Base-by-base conservation (phyloP, 2,888 invertebrate species). In the Frankliniella intonsa region DNA sequence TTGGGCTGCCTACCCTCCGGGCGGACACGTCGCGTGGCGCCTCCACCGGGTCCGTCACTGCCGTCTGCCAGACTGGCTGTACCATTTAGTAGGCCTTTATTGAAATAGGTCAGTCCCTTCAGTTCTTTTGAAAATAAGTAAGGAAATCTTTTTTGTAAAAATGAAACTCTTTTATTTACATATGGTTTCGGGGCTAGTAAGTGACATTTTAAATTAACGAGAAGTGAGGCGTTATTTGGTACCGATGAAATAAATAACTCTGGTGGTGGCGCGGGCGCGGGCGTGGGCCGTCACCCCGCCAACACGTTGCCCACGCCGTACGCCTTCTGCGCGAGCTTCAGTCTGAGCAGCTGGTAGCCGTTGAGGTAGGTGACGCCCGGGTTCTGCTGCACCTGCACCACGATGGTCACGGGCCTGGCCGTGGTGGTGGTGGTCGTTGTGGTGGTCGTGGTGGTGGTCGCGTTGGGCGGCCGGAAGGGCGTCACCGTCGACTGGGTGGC, bases 401-500 rank as follows among this genome's bases (percentile, higher is more conserved):
- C 69, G 22, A 76, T 25, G 11, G 69, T 76, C 69, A 25, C 69
- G 22, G 69, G 69, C 69, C 69, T 76, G 69, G 69, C 11, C 69
- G 69, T 76, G 22, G 69, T 69, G n/a, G 69, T 65, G 2, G 65
- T 65, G 65, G 65, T 69, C 8, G 69, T 69, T 8, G n/a, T 22
- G 69, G 69, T 9, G 22, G 22, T 10, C 3, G 69, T 8, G 69
- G 69, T 76, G 69, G 69, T 22, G 10, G 62, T 62, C 14, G 10
- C 25, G 69, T 76, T 76, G 25, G 22, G 22, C 25, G 22, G 10
- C 69, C 3, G 7, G 11, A 76, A 12, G 62, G 62, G 17, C 62
- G 17, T 7, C 55, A 55, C 55, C 17, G 62, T 62, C 0, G n/a
- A 10, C 19, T 62, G 17, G 62, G 62, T 19, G 62, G 14, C 17